Base-by-base conservation (phyloP, 30 jellyfish, hydroid and myxozoan genomes). In the Aurelia coerulea region DNA sequence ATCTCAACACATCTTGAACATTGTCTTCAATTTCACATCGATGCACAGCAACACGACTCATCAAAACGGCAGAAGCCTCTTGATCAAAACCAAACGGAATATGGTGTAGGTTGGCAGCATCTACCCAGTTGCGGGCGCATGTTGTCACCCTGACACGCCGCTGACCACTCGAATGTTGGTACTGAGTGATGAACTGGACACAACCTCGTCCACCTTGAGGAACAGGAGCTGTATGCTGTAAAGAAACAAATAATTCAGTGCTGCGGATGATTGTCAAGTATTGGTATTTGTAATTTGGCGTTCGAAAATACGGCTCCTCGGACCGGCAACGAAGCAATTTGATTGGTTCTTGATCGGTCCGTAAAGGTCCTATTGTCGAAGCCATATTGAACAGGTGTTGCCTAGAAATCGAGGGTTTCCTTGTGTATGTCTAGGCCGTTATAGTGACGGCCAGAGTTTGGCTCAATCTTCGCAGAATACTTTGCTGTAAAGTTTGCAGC, bases 141-240 rank as follows among this genome's bases (percentile, higher is more conserved):
- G 99, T 96, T 18, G 99, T 96, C 78, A 96, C 99, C 33, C 99
- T 83, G 34, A 96, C 98, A 3, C 98, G 88, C 53, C 90, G 67
- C 65, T 88, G 98, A 13, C 98, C 99, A 80, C 96, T 80, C 8
- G 97, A 90, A 54, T 96, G 98, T 67, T 90, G 98, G 69, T 96
- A 96, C 74, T 90, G 98, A 35, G 99, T 96, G 50, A 91, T 91
- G 89, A 96, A 96, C 53, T 96, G 99, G 37, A 96, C 84, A 59
- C 98, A 95, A 68, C 99, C 99, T 23, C 98, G 95, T 53, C 98
- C 98, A 2, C 99, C 99, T 90, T 95, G 99, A 5, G 98, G 98
- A 19, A 90, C 84, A 3, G 98, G 98, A n/a, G 99, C 99, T 1
- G 99, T 95, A 68, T 95, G 99, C 98, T 95, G 73, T 1, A 34